Base-by-base conservation (phyloP, 2,797 vertebrate species). In the Gallinago nigripennis region DNA sequence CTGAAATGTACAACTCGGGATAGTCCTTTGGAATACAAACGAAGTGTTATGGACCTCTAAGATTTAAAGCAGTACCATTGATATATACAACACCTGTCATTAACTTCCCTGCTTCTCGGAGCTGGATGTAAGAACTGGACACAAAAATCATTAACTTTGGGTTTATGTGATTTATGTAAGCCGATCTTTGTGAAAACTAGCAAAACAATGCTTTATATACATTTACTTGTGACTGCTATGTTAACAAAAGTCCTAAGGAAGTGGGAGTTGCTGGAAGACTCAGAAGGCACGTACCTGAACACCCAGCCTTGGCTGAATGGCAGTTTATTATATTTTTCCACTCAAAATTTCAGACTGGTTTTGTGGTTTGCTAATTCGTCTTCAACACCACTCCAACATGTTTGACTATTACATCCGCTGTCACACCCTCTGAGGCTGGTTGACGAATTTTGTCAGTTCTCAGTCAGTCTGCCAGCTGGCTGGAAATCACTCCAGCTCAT, bases 11-110 rank as follows among this genome's bases (percentile, higher is more conserved):
- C 8, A 37, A 3, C 21, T 56, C 50, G 6, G 19, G 13, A 5
- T 31, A 64, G 30, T 28, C 8, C 41, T 81, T 41, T 46, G 45
- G 48, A 24, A 19, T 6, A 27, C 11, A 8, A 20, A 17, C 4
- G 1, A 31, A 31, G 56, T 5, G 35, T 16, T 31, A 7, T 0
- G 0, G 20, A 17, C 13, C 7, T 19, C 28, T 51, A 7, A 41
- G 39, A 54, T 57, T 60, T 27, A 72, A 56, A 77, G 50, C 72
- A 11, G 11, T 6, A 7, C 12, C 33, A 2, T 7, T 1, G 0
- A 46, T 70, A 6, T 1, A 12, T 10, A 48, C 45, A 13, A 39
- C 20, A 28, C 28, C 17, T 57, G 16, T 27, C 43, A 7, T 7
- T 30, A 53, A 15, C 12, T 24, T 83, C 6, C 41, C 31, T 31